These are phyloP conservation scores for Zapornia atra DNA, from an alignment of 2,113 vertebrate genomes.

Conservation along the genomic window DNA sequence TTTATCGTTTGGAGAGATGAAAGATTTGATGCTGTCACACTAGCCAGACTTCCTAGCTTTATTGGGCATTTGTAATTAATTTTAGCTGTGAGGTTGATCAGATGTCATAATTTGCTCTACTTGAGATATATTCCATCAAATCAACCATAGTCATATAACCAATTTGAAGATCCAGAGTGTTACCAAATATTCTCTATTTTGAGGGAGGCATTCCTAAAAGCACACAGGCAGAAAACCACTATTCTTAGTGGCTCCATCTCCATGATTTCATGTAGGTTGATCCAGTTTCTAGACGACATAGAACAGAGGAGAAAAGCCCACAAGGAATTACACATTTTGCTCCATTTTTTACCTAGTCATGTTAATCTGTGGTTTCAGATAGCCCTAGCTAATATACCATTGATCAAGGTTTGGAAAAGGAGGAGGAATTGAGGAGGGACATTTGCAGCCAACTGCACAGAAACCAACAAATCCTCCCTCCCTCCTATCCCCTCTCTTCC, in stretches of 20 bases:
- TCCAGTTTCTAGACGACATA: neutral
- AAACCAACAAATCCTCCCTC: neutral
- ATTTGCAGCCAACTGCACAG: neutral
- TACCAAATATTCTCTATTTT: neutral
- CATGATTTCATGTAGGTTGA: neutral
- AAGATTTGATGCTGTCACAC: neutral
- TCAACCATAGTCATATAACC: neutral
- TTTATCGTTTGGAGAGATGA: neutral
- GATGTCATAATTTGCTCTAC: neutral
- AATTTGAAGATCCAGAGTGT: neutral
- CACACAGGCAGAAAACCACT: neutral
- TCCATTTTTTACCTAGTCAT: neutral
- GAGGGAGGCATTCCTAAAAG: neutral
- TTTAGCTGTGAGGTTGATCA: neutral
- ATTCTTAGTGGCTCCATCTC: neutral
- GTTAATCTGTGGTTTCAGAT: neutral
- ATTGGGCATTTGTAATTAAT: neutral
- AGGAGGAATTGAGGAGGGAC: neutral
- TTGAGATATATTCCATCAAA: neutral
- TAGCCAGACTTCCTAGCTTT: neutral
- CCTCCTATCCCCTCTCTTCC: neutral
- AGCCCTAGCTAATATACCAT: neutral
- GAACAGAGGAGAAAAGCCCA: neutral
- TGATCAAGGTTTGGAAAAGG: neutral
- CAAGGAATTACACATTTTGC: neutral